These are phyloP conservation scores for Lypha dubia DNA, from an alignment of 2,888 invertebrate species.

Conservation along the genomic window DNA sequence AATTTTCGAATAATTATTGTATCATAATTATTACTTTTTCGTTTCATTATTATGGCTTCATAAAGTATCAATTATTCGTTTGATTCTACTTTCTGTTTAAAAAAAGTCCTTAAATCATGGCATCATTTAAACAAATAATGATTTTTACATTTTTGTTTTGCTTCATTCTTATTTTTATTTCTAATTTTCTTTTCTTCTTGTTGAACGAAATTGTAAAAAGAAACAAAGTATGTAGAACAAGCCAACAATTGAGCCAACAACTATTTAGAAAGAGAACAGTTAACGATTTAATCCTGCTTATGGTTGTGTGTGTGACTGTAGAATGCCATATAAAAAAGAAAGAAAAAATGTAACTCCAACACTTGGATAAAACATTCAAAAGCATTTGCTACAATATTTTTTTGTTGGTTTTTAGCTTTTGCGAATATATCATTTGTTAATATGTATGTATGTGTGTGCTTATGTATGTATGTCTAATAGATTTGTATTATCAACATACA, in stretches of 20 bases:
- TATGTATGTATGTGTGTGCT: neutral
- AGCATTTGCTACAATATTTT: slow-evolving; percentile 54
- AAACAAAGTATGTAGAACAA: slow-evolving; percentile 11
- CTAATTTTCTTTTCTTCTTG: slow-evolving; percentile 1
- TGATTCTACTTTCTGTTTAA: no score
- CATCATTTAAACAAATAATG: slow-evolving; percentile 47
- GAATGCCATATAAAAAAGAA: slow-evolving; percentile 1
- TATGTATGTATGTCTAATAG: slow-evolving; percentile 4
- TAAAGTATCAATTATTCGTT: neutral
- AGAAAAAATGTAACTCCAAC: neutral
- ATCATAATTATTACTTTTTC: no score
- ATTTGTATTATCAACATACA: slow-evolving; percentile 17
- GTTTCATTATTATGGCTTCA: no score
- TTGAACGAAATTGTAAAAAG: slow-evolving; percentile 29
- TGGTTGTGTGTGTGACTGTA: neutral
- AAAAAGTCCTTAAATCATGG: slow-evolving; percentile 22
- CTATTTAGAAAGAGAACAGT: slow-evolving; percentile 22
- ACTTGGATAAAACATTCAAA: slow-evolving; percentile 29
- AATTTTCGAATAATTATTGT: no score
- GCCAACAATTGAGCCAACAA: slow-evolving; percentile 37
- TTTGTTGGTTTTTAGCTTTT: slow-evolving; percentile 36
- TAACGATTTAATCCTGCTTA: slow-evolving; percentile 17
- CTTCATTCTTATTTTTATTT: slow-evolving; percentile 1
- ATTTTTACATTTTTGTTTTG: slow-evolving; percentile 47
- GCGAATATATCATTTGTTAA: no score